These are phyloP conservation scores for Aradophagus sp. DNA, from an alignment of 1,140 invertebrate genomes.

Conservation along the genomic window DNA sequence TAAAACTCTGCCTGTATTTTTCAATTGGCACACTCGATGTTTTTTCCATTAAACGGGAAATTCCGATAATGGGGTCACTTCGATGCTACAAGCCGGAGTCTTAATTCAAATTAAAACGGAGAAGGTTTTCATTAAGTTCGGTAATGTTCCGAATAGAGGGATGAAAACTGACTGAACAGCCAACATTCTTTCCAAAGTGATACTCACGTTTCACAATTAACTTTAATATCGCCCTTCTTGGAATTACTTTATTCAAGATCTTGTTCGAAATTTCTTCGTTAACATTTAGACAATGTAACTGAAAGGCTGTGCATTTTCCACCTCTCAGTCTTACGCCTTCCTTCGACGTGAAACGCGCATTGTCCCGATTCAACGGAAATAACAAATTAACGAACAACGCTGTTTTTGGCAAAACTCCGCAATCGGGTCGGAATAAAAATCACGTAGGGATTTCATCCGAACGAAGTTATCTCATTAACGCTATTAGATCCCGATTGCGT, in stretches of 20 bases:
- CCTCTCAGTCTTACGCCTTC: too few relatives aligned
- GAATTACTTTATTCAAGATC: constrained; percentile 42
- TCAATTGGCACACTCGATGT: too few relatives aligned
- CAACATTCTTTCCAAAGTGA: constrained; percentile 44
- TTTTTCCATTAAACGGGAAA: neutral
- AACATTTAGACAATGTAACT: constrained; percentile 39
- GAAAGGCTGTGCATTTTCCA: constrained; percentile 16
- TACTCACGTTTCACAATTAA: constrained; percentile 46
- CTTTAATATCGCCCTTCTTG: constrained; percentile 44
- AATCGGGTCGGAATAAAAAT: neutral
- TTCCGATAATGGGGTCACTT: constrained; percentile 16
- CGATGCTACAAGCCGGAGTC: constrained; percentile 2
- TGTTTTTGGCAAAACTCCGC: constrained; percentile 2
- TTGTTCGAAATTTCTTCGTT: constrained; percentile 37
- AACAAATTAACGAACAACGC: constrained; percentile 23
- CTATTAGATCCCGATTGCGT: constrained; percentile 45
- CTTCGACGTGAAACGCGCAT: too few relatives aligned
- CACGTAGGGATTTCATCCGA: neutral
- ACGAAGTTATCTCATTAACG: constrained; percentile 43
- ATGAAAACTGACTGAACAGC: constrained; percentile 45
- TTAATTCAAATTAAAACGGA: constrained; percentile 38
- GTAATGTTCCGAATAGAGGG: constrained; percentile 24
- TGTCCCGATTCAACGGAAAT: too few relatives aligned
- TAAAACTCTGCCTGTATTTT: too few relatives aligned
- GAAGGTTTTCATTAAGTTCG: constrained; percentile 38